phyloP scores from a whole-genome alignment of 2,888 invertebrate species.

The Hyppa rectilinea region DNA sequence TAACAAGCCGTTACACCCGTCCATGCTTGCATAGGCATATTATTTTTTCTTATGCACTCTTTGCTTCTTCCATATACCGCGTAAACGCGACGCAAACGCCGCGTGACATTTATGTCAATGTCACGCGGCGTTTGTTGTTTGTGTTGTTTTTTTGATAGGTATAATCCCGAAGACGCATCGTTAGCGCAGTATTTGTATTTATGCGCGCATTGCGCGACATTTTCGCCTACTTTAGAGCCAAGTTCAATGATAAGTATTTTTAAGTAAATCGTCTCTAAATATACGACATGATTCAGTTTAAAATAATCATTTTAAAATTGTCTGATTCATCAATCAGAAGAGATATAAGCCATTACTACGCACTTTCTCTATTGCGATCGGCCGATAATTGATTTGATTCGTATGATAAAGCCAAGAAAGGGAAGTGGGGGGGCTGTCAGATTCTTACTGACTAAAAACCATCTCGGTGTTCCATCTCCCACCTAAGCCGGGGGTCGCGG shows the following conservation, averaged over 20 bases:
- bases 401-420: background rate
- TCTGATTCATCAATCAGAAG: background rate
- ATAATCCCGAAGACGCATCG: background rate
- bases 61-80: no score
- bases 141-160: no score
- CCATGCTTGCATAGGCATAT: background rate
- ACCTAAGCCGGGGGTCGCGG: no score
- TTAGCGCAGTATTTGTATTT: background rate
- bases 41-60: background rate
- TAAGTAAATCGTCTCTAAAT: background rate
- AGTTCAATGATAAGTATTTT: background rate
- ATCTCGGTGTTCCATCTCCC: no score
- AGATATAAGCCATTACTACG: background rate
- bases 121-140: no score
- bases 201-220: no score
- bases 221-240: background rate
- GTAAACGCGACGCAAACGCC: background rate
- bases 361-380: background rate
- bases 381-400: conserved; percentile 16
- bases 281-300: background rate
- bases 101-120: background rate
- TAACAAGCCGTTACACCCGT: conserved; percentile 25
- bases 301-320: background rate
- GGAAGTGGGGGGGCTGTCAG: no score
- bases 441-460: no score